phyloP scores from a whole-genome alignment of 2,113 vertebrate species.

The Archilochus colubris region DNA sequence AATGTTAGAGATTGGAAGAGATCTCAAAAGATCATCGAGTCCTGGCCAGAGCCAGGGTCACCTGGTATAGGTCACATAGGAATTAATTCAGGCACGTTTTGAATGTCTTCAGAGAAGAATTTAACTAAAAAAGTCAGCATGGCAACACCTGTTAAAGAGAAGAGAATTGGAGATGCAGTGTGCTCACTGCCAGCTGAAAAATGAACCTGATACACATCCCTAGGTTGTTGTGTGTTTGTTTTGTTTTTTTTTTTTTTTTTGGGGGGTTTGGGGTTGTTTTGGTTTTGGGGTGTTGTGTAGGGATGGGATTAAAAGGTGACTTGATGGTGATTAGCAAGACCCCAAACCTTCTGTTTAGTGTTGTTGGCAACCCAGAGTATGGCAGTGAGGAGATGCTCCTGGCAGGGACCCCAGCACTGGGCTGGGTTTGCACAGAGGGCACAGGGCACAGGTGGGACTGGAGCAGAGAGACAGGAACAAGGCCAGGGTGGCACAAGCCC shows the following conservation, averaged over 20 bases:
- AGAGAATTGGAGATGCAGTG: background rate
- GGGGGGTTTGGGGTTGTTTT: too few species aligned
- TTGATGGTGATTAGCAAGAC: background rate
- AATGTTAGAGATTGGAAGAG: too few species aligned
- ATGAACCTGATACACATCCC: background rate
- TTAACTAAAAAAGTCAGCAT: background rate
- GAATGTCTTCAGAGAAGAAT: background rate
- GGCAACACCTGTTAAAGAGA: fast-evolving
- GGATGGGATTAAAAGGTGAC: background rate
- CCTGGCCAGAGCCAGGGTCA: too few species aligned
- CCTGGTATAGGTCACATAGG: too few species aligned
- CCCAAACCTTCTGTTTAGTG: background rate
- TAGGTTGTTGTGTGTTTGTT: too few species aligned
- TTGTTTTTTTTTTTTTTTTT: too few species aligned
- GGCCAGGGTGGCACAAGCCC: fast-evolving
- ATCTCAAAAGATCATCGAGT: too few species aligned
- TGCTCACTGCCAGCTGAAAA: background rate
- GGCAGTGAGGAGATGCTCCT: background rate
- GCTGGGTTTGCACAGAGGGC: background rate
- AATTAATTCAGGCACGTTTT: too few species aligned
- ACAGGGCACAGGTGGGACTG: background rate
- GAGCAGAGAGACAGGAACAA: background rate
- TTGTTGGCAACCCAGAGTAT: background rate
- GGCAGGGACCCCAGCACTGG: background rate
- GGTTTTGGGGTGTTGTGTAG: too few species aligned